phyloP scores from a whole-genome alignment of 2,113 vertebrate species.

The Excalfactoria chinensis region DNA sequence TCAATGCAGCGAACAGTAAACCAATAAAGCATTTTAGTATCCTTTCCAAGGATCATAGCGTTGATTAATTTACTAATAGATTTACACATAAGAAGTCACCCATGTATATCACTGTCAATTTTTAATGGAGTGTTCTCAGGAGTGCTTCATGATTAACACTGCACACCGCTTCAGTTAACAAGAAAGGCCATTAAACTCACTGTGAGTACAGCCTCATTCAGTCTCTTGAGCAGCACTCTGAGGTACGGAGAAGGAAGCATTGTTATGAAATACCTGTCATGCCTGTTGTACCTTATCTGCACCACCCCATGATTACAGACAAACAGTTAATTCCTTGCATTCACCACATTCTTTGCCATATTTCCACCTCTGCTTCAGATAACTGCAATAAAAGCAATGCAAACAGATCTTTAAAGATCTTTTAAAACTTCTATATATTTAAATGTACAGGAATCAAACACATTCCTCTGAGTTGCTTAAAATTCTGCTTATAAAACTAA shows the following conservation, averaged over 20 bases:
- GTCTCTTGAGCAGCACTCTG: background rate
- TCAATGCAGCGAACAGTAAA: conserved; percentile 10
- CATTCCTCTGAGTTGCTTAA: background rate
- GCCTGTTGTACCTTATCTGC: background rate
- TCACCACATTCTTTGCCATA: background rate
- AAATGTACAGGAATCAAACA: background rate
- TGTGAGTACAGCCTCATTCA: background rate
- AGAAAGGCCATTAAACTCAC: conserved; percentile 6
- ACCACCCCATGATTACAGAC: background rate
- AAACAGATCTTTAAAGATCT: background rate
- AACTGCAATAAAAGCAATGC: background rate
- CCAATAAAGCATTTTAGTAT: conserved; percentile 7
- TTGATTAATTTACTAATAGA: conserved; percentile 45
- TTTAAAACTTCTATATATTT: background rate
- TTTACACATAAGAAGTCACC: background rate
- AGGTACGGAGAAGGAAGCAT: background rate
- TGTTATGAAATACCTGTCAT: background rate
- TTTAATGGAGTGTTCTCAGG: conserved; percentile 14
- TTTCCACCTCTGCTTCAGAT: background rate
- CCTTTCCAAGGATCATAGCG: background rate
- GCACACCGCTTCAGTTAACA: background rate
- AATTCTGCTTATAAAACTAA: conserved; percentile 13
- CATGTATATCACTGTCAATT: background rate
- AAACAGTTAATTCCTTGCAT: background rate
- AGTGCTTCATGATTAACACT: background rate